Percentiles rank a stretch among this genome's conserved stretches.
phyloP scores from a whole-genome alignment of 2,797 vertebrate genomes.

The Selene dorsalis region DNA sequence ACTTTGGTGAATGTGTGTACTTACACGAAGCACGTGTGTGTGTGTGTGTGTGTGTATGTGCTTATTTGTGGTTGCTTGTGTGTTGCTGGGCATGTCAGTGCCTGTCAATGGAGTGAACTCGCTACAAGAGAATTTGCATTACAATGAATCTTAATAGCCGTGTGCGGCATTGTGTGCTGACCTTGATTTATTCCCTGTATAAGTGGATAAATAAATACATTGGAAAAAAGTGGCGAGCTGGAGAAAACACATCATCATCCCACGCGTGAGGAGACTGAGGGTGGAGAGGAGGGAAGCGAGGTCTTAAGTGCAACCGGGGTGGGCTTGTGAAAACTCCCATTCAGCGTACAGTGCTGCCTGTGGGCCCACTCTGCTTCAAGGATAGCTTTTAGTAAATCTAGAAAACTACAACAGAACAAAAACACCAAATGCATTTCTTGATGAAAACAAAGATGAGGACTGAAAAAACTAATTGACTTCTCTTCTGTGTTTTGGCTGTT shows the following conservation, averaged over 20 bases:
- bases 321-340: slow-evolving; percentile 28
- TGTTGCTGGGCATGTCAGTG: slow-evolving; percentile 75
- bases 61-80: slow-evolving; percentile 39
- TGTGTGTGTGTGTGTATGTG: slow-evolving; percentile 17
- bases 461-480: no score
- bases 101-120: slow-evolving; percentile 77
- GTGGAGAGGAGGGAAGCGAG: slow-evolving; percentile 17
- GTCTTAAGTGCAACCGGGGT: slow-evolving; percentile 31
- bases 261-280: slow-evolving; percentile 61
- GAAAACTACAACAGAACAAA: neutral
- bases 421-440: slow-evolving; percentile 1
- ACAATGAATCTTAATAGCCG: slow-evolving; percentile 85
- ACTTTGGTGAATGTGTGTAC: slow-evolving; percentile 34
- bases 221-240: slow-evolving; percentile 38
- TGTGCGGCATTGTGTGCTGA: slow-evolving; percentile 78
- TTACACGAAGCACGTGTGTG: neutral
- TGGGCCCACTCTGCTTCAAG: slow-evolving; percentile 17
- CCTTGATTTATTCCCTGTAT: slow-evolving; percentile 84
- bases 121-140: slow-evolving; percentile 82
- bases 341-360: neutral
- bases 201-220: slow-evolving; percentile 83
- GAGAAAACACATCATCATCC: slow-evolving; percentile 55
- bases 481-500: neutral
- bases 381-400: slow-evolving; percentile 1
- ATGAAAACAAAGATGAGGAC: neutral